These are phyloP conservation scores for Carollia perspicillata DNA, from an alignment of 2,113 vertebrate species.

Conservation along the genomic window DNA sequence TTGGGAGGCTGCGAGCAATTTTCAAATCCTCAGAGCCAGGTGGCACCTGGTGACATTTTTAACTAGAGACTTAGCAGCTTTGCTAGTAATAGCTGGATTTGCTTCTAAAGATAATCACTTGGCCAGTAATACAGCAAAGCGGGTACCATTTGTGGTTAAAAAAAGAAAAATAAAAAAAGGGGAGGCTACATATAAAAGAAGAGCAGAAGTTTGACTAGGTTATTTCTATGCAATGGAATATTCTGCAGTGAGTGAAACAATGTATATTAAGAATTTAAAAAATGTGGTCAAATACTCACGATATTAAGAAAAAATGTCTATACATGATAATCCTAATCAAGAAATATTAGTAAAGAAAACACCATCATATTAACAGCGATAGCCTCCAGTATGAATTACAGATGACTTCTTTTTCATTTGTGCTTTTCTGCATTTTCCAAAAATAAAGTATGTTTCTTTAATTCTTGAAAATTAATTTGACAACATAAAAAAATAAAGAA, in stretches of 20 bases:
- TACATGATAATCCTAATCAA: not conserved
- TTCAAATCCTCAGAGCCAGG: not conserved
- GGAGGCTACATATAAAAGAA: not conserved
- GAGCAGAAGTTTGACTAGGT: not conserved
- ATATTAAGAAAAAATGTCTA: not conserved
- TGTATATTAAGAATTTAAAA: not conserved
- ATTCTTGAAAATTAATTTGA: not conserved
- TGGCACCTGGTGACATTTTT: not conserved
- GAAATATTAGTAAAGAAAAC: not conserved
- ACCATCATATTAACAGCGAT: not conserved
- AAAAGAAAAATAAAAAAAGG: not conserved
- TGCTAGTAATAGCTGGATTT: not conserved
- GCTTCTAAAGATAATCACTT: not conserved
- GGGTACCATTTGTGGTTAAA: not conserved
- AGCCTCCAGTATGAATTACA: not conserved
- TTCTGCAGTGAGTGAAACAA: not conserved
- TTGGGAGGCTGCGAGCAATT: not conserved
- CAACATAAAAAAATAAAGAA: not conserved
- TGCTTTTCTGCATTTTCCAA: not conserved
- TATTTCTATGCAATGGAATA: not conserved
- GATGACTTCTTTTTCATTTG: not conserved
- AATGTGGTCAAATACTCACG: not conserved
- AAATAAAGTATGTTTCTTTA: not conserved
- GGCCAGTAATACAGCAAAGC: not conserved
- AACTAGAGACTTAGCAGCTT: not conserved